Conservation (phyloP, 2,797 vertebrate genomes). For the Pangasius djambal region DNA sequence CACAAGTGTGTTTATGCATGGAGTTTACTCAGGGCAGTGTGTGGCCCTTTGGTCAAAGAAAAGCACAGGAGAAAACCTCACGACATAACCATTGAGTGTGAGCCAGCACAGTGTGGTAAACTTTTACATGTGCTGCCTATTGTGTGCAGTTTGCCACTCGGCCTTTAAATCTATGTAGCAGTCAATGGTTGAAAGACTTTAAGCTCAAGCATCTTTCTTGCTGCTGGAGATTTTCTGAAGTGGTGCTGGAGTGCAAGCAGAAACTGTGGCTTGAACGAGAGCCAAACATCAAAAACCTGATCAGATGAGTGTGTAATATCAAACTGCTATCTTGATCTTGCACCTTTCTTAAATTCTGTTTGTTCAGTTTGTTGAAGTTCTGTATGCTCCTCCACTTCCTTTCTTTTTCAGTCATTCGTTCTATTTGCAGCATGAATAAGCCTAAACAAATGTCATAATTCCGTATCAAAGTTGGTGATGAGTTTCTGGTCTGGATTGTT, state of each 20-base stretch:
- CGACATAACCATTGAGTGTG: slow-evolving; percentile 48
- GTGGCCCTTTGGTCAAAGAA: slow-evolving; percentile 49
- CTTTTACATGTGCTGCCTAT: slow-evolving; percentile 43
- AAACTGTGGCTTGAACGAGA: slow-evolving; percentile 34
- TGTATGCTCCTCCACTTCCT: slow-evolving; percentile 9
- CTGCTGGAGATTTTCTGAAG: slow-evolving; percentile 28
- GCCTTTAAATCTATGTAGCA: slow-evolving; percentile 32
- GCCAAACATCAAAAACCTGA: slow-evolving; percentile 34
- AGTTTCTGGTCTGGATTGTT: slow-evolving; percentile 44
- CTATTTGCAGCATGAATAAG: background rate
- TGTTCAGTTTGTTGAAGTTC: slow-evolving; percentile 31
- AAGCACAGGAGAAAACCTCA: slow-evolving; percentile 52
- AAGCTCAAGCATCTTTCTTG: background rate
- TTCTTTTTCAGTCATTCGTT: background rate
- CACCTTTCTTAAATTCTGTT: slow-evolving; percentile 41
- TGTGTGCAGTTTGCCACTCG: slow-evolving; percentile 33
- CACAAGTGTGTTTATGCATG: background rate
- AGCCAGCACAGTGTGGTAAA: slow-evolving; percentile 55
- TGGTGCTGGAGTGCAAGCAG: slow-evolving; percentile 4
- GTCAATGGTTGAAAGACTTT: slow-evolving; percentile 44
- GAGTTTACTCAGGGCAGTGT: slow-evolving; percentile 6
- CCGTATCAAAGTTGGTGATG: background rate
- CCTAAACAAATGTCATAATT: slow-evolving; percentile 17
- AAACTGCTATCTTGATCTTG: slow-evolving; percentile 19
- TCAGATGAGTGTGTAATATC: slow-evolving; percentile 37